Conservation (phyloP, 2,113 vertebrate genomes). For the Turdus rufiventris region DNA sequence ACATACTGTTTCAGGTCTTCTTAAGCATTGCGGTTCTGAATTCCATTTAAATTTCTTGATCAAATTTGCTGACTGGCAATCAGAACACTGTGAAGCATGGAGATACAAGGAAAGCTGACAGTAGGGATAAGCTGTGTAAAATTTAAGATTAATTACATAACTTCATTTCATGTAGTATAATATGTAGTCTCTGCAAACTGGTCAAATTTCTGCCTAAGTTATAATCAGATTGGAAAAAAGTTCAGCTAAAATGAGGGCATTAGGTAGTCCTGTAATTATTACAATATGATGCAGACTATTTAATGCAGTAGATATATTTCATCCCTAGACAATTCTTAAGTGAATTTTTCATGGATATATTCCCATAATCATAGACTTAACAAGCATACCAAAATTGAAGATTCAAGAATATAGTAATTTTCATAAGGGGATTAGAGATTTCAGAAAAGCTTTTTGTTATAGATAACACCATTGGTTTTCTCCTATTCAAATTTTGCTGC, state of each 20-base stretch:
- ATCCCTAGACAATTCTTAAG: neutral
- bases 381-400: neutral
- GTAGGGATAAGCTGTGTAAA: neutral
- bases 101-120: neutral
- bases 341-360: slow-evolving; percentile 30
- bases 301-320: neutral
- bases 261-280: slow-evolving; percentile 1
- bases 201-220: neutral
- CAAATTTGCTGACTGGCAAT: neutral
- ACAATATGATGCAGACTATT: neutral
- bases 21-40: neutral
- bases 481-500: neutral
- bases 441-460: neutral
- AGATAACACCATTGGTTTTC: neutral
- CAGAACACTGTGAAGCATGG: neutral
- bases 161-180: neutral
- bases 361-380: neutral
- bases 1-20: neutral
- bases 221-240: neutral
- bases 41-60: neutral
- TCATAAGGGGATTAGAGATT: neutral
- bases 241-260: neutral
- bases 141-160: neutral
- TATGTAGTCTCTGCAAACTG: neutral
- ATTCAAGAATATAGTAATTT: neutral